These are phyloP conservation scores for Azemiops feae DNA, from an alignment of 2,113 vertebrate species.

Conservation along the genomic window DNA sequence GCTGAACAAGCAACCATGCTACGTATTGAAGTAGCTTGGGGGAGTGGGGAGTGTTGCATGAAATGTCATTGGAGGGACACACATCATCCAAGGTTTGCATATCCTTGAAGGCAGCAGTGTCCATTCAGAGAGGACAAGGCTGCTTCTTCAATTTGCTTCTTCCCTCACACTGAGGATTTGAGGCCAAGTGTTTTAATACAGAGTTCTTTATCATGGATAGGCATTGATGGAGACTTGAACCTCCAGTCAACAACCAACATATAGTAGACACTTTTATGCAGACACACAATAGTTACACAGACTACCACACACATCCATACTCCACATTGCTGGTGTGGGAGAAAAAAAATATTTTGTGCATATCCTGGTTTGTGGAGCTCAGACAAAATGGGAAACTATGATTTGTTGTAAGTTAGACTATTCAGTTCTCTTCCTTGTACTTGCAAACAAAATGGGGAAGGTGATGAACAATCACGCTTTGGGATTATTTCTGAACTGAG, in stretches of 20 bases:
- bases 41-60: neutral
- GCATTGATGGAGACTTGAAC: neutral
- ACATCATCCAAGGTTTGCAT: neutral
- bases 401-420: neutral
- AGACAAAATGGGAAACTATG: neutral
- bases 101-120: neutral
- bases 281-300: neutral
- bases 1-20: neutral
- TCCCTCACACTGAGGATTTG: neutral
- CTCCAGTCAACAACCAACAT: neutral
- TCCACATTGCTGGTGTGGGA: neutral
- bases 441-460: neutral
- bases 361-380: neutral
- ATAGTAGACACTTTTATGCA: neutral
- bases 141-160: neutral
- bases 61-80: neutral
- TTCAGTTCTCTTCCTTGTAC: neutral
- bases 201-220: neutral
- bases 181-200: neutral
- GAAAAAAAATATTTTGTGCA: neutral
- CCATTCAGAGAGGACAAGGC: neutral
- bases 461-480: neutral
- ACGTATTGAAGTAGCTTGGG: neutral
- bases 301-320: neutral
- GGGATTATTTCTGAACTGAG: neutral